These are phyloP conservation scores for Ceraclea dissimilis DNA, from an alignment of 2,888 invertebrate species.

Conservation along the genomic window DNA sequence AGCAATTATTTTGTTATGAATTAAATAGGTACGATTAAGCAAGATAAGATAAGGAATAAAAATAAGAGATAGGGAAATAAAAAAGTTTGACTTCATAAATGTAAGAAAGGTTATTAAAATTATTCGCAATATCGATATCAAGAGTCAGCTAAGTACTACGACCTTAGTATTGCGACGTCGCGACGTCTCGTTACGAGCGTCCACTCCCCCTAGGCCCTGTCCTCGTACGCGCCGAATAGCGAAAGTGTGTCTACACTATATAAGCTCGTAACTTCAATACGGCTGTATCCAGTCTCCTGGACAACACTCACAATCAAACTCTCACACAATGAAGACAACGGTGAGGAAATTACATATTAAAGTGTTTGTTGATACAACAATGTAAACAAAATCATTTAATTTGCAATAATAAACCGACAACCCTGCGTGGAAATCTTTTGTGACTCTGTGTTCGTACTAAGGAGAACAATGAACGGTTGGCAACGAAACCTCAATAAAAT, in stretches of 20 bases:
- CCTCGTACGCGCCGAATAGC: constrained; percentile 6
- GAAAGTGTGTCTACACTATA: constrained; percentile 44
- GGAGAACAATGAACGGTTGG: background rate
- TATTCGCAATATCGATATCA: no score
- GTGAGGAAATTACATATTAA: constrained; percentile 16
- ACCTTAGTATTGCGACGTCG: background rate
- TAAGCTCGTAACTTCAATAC: constrained; percentile 42
- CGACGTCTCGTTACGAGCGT: constrained; percentile 9
- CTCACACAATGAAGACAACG: constrained; percentile 23
- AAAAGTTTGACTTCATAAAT: no score
- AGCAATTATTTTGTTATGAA: no score
- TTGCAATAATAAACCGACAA: background rate
- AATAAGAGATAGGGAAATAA: no score
- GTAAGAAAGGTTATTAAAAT: no score
- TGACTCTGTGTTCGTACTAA: background rate
- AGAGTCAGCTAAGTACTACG: no score
- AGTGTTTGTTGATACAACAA: background rate
- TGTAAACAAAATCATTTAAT: background rate
- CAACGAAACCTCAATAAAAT: background rate
- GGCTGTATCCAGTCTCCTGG: constrained; percentile 38
- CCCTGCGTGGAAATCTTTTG: background rate
- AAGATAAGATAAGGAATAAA: no score
- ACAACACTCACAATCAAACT: constrained; percentile 5
- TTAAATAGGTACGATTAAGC: no score
- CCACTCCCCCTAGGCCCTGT: constrained; percentile 2